These are phyloP conservation scores for Todiramphus chloris DNA, from an alignment of 2,113 vertebrate species.

Conservation along the genomic window DNA sequence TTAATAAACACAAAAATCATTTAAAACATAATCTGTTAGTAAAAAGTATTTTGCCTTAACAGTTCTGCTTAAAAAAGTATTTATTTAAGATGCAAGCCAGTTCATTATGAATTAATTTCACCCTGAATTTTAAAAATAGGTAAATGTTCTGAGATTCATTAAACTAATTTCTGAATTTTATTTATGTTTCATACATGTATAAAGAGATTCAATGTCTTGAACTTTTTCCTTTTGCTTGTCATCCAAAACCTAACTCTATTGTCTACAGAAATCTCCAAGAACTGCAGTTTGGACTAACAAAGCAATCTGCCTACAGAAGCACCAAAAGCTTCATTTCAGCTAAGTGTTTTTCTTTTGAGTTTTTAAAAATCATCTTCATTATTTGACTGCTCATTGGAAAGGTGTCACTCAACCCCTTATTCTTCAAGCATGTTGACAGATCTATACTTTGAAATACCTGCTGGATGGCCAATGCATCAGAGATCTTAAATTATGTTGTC, in stretches of 20 bases:
- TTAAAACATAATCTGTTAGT: background rate
- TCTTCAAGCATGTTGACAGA: background rate
- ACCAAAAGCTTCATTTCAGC: background rate
- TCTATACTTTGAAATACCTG: slow-evolving; percentile 2
- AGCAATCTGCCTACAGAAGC: background rate
- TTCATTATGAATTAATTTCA: fast-evolving
- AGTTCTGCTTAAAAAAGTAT: background rate
- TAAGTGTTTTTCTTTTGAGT: background rate
- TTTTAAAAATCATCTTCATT: background rate
- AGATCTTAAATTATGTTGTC: slow-evolving; percentile 6
- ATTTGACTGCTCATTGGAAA: background rate
- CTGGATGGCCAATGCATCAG: background rate
- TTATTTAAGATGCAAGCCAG: background rate
- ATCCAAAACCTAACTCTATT: background rate
- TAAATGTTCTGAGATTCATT: background rate
- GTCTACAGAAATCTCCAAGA: background rate
- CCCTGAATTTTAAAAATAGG: background rate
- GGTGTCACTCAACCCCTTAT: background rate
- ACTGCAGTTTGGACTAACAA: background rate
- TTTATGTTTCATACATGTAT: background rate
- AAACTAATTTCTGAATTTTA: background rate
- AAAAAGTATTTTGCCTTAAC: background rate
- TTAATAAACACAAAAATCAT: background rate
- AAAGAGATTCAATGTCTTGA: fast-evolving
- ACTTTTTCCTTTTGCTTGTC: background rate